Percentiles rank a stretch among this genome's conserved stretches.
Conservation (phyloP, 2,113 vertebrate genomes). For the Otus sunia region DNA sequence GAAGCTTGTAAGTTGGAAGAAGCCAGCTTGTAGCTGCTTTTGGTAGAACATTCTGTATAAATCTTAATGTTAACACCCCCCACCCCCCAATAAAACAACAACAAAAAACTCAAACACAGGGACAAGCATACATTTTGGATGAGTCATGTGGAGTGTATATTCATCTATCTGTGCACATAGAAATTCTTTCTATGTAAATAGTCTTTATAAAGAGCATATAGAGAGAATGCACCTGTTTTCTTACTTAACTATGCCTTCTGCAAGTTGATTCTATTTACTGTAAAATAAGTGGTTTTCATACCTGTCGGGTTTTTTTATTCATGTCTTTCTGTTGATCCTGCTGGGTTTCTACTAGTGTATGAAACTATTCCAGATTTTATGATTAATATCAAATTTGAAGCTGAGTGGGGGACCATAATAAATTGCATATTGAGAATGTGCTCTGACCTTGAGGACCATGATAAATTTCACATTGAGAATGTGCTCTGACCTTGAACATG, state of each 20-base stretch:
- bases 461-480: not conserved
- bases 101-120: rapidly evolving
- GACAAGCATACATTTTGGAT: not conserved
- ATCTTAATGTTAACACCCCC: not conserved
- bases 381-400: not conserved
- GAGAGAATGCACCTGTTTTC: not conserved
- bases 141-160: not conserved
- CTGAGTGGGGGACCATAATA: not conserved
- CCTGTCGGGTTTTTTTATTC: not conserved
- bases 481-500: not conserved
- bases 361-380: not conserved
- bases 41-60: not conserved
- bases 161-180: not conserved
- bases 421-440: not conserved
- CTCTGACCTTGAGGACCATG: not conserved
- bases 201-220: not conserved
- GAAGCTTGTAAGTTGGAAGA: slow-evolving; percentile 89
- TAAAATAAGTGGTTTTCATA: not conserved
- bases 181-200: not conserved
- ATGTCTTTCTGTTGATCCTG: not conserved
- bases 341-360: not conserved
- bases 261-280: not conserved
- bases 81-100: not conserved
- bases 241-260: not conserved
- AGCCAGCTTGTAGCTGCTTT: not conserved